A percentile compares a stretch with the other conserved stretches of the same genome.
These are phyloP conservation scores for Seira sanloemensis DNA, from an alignment of 2,888 invertebrate genomes.

Conservation along the genomic window DNA sequence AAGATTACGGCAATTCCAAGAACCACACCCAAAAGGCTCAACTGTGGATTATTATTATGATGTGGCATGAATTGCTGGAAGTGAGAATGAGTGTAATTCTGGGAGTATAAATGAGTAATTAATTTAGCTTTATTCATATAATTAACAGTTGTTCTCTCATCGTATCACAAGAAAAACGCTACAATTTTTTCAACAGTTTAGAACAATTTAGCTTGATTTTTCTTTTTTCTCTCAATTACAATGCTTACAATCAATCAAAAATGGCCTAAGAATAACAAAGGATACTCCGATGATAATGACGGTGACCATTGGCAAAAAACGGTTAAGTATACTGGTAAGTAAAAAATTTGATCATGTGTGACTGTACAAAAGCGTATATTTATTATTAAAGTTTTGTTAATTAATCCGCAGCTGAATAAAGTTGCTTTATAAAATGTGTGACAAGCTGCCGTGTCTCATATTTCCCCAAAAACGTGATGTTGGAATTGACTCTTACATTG, in stretches of 20 bases:
- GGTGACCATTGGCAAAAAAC: not conserved
- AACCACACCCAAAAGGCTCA: too few relatives aligned
- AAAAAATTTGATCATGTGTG: slow-evolving; percentile 17
- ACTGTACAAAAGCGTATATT: slow-evolving; percentile 20
- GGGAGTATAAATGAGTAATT: too few relatives aligned
- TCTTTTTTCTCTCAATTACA: not conserved
- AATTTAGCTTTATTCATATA: too few relatives aligned
- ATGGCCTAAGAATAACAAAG: too few relatives aligned
- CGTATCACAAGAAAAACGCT: slow-evolving; percentile 13
- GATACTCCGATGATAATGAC: not conserved
- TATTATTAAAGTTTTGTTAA: not conserved
- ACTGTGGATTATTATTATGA: too few relatives aligned
- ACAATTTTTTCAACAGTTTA: not conserved
- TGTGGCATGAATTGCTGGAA: too few relatives aligned
- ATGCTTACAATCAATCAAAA: too few relatives aligned
- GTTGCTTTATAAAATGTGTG: not conserved
- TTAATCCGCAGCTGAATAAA: not conserved
- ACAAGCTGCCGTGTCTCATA: not conserved
- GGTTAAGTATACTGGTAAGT: slow-evolving; percentile 10
- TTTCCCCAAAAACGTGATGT: too few relatives aligned
- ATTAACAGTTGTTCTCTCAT: too few relatives aligned
- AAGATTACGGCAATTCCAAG: too few relatives aligned
- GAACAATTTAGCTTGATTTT: not conserved
- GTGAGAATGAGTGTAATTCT: too few relatives aligned
- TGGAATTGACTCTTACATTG: too few relatives aligned